Base-by-base conservation (phyloP, 2,888 invertebrate species). In the Melieria omissa region DNA sequence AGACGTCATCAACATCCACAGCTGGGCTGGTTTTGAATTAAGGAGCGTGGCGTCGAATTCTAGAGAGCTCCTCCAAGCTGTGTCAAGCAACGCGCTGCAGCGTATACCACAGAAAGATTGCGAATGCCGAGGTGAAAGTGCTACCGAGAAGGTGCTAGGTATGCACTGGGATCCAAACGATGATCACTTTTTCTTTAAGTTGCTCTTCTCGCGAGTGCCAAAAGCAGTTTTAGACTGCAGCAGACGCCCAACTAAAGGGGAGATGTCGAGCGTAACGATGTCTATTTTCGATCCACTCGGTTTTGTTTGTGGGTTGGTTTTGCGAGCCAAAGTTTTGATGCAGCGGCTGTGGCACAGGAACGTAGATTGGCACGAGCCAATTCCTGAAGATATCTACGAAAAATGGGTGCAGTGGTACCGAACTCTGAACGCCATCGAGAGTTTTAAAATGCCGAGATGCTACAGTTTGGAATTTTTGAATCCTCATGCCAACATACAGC, bases 321-420 rank as follows among this genome's bases (percentile, higher is more conserved):
- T 64, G 64, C 7, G 44, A 3, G 55, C 65, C 12, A 65, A 65
- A 42, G 54, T 65, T 9, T 14, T 64, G 16, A 9, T 64, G 12
- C 64, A 64, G 16, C n/a, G 41, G n/a, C 29, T 55, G 44, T 65
- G 65, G 65, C 42, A 42, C 12, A 52, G 65, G 12, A 65, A 65
- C 14, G 55, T 65, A 65, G n/a, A n/a, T n/a, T 55, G 65, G 55
- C 55, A 55, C 44, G 65, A 65, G 10, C 54, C 65, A 14, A 44
- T 65, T 8, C 55, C 55, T 8, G 65, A 65, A 9, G 65, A 55
- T n/a, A 47, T 54, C 4, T n/a, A 49, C 42, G 29, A 16, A 46
- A 63, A 63, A 14, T 63, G 63, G 63, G 8, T 16, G 16, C 16
- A 47, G 8, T 63, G 46, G 63, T 63, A 49, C 10, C 8, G 29